phyloP scores from a whole-genome alignment of 2,113 vertebrate genomes.

The Melanerpes formicivorus region DNA sequence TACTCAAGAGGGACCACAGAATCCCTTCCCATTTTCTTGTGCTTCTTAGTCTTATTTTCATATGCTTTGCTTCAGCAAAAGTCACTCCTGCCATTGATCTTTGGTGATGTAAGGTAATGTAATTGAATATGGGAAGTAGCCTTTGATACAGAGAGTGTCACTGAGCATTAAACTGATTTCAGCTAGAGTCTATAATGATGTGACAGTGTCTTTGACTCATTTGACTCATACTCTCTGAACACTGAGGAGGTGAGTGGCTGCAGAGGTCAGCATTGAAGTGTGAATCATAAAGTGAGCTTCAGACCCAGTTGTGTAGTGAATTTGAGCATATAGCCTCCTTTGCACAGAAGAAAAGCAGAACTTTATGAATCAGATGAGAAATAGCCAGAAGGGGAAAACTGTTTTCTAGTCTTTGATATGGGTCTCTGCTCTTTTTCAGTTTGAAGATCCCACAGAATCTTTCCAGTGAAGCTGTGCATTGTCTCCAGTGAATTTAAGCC shows the following conservation, averaged over 20 bases:
- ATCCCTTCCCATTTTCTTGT: not conserved
- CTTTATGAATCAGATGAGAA: not conserved
- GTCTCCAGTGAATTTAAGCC: not conserved
- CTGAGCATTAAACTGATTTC: conserved; percentile 2
- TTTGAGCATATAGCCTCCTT: not conserved
- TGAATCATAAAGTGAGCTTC: conserved; percentile 46
- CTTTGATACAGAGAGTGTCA: not conserved
- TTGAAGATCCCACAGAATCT: conserved; percentile 32
- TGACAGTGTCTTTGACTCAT: not conserved
- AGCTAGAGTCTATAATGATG: not conserved
- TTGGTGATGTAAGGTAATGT: not conserved
- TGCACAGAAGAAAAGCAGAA: conserved; percentile 13
- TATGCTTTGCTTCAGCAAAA: not conserved
- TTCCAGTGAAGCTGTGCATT: not conserved
- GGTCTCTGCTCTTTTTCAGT: not conserved
- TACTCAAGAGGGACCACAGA: not conserved
- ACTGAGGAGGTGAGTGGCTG: not conserved
- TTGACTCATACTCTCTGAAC: not conserved
- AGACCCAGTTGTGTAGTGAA: not conserved
- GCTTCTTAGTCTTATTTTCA: too few species aligned
- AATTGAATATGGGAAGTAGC: not conserved
- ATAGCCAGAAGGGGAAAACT: conserved; percentile 1
- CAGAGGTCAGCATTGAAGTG: conserved; percentile 10
- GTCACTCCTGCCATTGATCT: not conserved
- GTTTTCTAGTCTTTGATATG: conserved; percentile 37